Conservation (phyloP, 2,797 vertebrate genomes). For the Scyliorhinus canicula region DNA sequence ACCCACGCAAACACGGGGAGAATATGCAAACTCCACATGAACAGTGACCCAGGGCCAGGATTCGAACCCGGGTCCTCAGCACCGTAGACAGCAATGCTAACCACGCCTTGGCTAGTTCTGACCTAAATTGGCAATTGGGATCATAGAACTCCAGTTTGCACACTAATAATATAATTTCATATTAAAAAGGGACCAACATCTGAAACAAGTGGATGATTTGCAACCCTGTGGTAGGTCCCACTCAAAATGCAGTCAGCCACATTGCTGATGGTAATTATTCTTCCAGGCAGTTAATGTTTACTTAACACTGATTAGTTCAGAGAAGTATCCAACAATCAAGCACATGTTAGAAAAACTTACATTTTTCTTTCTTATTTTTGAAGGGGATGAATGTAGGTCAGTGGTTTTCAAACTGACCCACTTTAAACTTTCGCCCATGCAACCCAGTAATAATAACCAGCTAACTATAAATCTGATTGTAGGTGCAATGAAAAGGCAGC, state of each 20-base stretch:
- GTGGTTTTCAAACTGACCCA: too few species aligned
- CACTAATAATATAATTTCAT: background rate
- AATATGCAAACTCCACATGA: too few species aligned
- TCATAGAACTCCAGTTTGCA: background rate
- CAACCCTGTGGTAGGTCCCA: background rate
- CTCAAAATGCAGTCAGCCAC: background rate
- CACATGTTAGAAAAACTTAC: background rate
- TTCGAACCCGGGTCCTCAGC: too few species aligned
- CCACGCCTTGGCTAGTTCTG: background rate
- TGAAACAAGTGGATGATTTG: background rate
- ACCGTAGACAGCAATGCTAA: too few species aligned
- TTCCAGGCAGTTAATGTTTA: background rate
- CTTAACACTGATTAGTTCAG: background rate
- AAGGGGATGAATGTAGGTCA: background rate
- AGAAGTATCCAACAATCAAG: background rate
- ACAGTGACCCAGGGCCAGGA: too few species aligned
- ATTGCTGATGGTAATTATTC: background rate
- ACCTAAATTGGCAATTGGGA: background rate
- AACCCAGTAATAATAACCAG: too few species aligned
- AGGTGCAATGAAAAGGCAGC: too few species aligned
- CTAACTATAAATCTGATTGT: too few species aligned
- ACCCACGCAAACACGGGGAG: too few species aligned
- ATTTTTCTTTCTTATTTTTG: background rate
- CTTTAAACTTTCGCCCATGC: too few species aligned
- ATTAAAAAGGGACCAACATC: background rate